Base-by-base conservation (phyloP, 2,113 vertebrate species). In the Lepus americanus region DNA sequence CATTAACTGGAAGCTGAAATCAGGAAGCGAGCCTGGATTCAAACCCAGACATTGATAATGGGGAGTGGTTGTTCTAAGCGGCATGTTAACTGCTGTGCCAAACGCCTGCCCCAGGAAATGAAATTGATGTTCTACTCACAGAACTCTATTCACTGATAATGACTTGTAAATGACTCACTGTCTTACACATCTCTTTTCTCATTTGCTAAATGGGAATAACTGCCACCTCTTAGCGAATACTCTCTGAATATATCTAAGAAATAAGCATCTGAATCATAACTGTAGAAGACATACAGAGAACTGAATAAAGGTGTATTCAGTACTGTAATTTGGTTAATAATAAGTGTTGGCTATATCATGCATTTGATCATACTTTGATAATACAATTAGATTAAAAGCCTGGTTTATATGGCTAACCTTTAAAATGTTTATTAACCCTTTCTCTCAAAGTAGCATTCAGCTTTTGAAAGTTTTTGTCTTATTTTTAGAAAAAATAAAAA, bases 371-470 rank as follows among this genome's bases (percentile, higher is more conserved):
- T 36, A 51, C 27, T 91, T 82, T 66, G 78, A n/a, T 96, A 80
- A 53, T 67, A 67, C 1, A 61, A 11, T 87, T 94, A 89, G 29
- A 69, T 44, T 70, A 55, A 69, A 86, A 81, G 12, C 36, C 49
- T 63, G 25, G 69, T 91, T 81, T 72, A 76, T 1, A 87, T 82
- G 3, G 22, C 51, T 92, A 64, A 70, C 25, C 61, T 91, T 94
- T 89, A 33, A 92, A 93, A 76, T 16, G 5, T 3, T 66, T 76
- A 19, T 92, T 83, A 86, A 20, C 19, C 20, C 14, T 88, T 93
- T 90, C 36, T 92, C 27, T 94, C 36, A 95, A 73, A 93, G 76
- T 84, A 93, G 70, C 13, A 89, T 39, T 95, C 51, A 92, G 36
- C 36, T 92, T 92, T 92, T 11, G 92, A 67, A 80, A 78, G 44